Conservation (phyloP, 2,113 vertebrate genomes). For the Xiphophorus hellerii region DNA sequence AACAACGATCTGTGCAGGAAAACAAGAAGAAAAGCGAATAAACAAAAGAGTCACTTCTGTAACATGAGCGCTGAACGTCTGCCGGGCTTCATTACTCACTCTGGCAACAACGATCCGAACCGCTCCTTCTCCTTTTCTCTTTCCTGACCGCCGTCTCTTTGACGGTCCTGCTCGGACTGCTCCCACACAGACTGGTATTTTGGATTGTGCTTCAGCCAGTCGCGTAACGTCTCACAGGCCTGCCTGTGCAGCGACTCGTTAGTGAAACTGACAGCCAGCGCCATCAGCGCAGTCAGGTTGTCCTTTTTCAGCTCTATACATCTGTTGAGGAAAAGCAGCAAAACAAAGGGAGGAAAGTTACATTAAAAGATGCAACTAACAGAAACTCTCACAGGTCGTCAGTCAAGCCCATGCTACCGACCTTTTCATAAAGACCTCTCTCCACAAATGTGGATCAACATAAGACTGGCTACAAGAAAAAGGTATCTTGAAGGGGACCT, state of each 20-base stretch:
- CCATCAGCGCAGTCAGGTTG: constrained; percentile 95
- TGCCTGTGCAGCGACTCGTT: constrained; percentile 97
- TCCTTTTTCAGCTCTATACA: constrained; percentile 95
- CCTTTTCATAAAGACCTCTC: background rate
- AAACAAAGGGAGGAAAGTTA: background rate
- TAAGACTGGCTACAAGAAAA: too few relatives aligned
- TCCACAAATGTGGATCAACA: too few relatives aligned
- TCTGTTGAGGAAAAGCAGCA: constrained; percentile 68
- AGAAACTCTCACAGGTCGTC: background rate
- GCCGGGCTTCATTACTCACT: constrained; percentile 82
- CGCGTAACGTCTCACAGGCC: constrained; percentile 93
- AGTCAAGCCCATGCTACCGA: background rate
- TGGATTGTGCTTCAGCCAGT: constrained; percentile 91
- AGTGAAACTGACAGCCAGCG: constrained; percentile 96
- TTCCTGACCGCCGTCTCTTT: constrained; percentile 49
- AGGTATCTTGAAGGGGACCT: too few relatives aligned
- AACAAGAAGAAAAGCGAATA: background rate
- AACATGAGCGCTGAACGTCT: background rate
- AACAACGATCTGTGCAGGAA: constrained; percentile 85
- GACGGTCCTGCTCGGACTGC: constrained; percentile 68
- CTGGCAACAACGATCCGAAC: constrained; percentile 90
- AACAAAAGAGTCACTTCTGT: background rate
- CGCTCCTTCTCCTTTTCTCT: constrained; percentile 82
- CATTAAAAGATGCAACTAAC: background rate
- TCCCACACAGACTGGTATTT: constrained; percentile 86